Conservation (phyloP, 2,888 invertebrate genomes). For the Synergus itoensis region DNA sequence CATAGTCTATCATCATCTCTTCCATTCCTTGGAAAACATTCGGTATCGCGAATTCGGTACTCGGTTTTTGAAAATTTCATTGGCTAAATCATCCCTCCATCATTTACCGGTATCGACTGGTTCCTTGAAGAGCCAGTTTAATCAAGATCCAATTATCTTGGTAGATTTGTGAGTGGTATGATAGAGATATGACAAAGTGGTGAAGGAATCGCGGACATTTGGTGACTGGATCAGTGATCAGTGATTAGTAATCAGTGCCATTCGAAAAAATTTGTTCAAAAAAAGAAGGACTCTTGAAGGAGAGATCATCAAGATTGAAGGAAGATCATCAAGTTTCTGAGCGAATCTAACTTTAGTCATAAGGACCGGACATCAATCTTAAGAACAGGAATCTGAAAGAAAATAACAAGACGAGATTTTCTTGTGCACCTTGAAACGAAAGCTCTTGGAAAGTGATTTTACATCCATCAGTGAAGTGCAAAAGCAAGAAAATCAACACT, state of each 20-base stretch:
- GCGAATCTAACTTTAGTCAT: too few species aligned
- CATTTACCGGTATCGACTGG: not conserved
- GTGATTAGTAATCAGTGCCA: not conserved
- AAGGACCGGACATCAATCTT: too few species aligned
- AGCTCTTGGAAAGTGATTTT: not conserved
- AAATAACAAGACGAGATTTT: conserved; percentile 30
- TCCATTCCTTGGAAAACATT: not conserved
- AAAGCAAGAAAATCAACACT: conserved; percentile 53
- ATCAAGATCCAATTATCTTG: not conserved
- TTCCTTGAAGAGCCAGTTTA: not conserved
- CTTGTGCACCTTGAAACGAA: not conserved
- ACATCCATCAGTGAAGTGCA: not conserved
- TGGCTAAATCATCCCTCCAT: not conserved
- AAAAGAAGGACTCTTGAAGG: not conserved
- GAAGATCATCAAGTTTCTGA: conserved; percentile 15
- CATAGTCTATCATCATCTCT: not conserved
- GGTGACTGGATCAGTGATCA: not conserved
- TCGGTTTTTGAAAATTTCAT: not conserved
- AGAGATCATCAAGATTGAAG: not conserved
- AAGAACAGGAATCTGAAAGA: conserved; percentile 43
- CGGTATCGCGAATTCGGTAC: not conserved
- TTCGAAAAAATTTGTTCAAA: not conserved
- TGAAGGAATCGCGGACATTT: not conserved
- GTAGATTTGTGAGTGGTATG: not conserved
- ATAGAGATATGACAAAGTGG: not conserved